Evolutionary conservation across 1,140 invertebrate species (phyloP), one percentile per base, ranked within the genome.

Genomic region (Drosophila melanica): DNA sequence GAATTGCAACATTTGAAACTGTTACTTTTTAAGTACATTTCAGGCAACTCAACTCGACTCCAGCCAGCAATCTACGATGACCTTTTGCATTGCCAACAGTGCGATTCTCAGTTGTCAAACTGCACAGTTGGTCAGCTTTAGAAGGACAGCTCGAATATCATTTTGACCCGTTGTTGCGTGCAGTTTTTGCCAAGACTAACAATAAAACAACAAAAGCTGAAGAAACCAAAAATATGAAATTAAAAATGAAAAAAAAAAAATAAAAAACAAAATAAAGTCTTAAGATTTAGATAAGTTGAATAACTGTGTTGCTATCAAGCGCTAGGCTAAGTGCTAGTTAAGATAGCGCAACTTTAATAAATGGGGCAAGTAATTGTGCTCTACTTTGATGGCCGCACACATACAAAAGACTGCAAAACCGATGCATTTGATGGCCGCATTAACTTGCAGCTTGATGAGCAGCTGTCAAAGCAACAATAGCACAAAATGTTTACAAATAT

Each of bases 1-100:
- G 64, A 44, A 67, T 59, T 72, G 51, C 69, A 72, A 59, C 30
- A 8, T 72, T 72, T 35, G 54, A 51, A 45, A 66, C 47, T 59
- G 63, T 67, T 53, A 67, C 69, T 59, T 45, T 72, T 72, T 50
- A 45, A 66, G 63, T 30, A 50, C 59, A 69, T 62, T 69, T 69
- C 48, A 16, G 63, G 35, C 48, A 53, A 18, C 50, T 53, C 50
- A 35, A 16, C 14, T 35, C 30, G 16, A 35, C 33, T 35, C 2
- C 0, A 35, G 2, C 9, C 33, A 16, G 39, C 55, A 59, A 27
- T 20, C 44, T 9, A 37, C 3, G 63, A 54, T 72, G 63, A 72
- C 69, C 64, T 67, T 72, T 72, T 59, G 54, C 63, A 37, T 39
- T 44, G 45, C 53, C 62, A 57, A 66, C 62, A 66, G 57, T 66